Percentiles rank a stretch among this genome's conserved stretches.
These are phyloP conservation scores for Calidris pygmaea DNA, from an alignment of 2,113 vertebrate genomes.

Conservation along the genomic window DNA sequence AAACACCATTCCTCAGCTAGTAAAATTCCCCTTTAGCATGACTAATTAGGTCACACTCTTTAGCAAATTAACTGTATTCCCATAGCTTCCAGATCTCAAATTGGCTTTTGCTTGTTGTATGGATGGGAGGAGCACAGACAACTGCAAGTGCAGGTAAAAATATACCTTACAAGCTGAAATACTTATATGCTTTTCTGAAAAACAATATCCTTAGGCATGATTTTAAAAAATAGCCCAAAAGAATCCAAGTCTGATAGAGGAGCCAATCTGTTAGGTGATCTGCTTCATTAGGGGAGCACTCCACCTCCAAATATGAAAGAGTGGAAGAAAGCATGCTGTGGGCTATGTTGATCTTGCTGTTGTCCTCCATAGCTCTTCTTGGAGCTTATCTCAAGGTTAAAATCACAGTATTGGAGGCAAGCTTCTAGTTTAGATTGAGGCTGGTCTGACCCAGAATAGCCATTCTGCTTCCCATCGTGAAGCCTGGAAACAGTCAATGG, in stretches of 20 bases:
- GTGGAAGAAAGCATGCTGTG: background rate
- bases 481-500: background rate
- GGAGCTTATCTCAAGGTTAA: background rate
- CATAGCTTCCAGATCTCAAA: background rate
- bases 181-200: background rate
- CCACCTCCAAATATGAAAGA: background rate
- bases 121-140: background rate
- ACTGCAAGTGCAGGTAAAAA: background rate
- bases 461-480: fast-evolving
- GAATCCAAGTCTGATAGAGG: background rate
- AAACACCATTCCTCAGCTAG: background rate
- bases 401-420: background rate
- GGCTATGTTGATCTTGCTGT: background rate
- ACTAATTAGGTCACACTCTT: background rate
- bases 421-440: background rate
- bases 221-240: background rate
- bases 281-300: background rate
- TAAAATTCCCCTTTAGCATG: background rate
- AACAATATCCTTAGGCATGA: background rate
- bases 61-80: background rate
- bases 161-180: background rate
- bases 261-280: background rate
- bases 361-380: background rate
- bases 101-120: background rate
- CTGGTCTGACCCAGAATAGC: background rate